Conservation (phyloP, 1,140 invertebrate species). For the Lordiphosa clarofinis region DNA sequence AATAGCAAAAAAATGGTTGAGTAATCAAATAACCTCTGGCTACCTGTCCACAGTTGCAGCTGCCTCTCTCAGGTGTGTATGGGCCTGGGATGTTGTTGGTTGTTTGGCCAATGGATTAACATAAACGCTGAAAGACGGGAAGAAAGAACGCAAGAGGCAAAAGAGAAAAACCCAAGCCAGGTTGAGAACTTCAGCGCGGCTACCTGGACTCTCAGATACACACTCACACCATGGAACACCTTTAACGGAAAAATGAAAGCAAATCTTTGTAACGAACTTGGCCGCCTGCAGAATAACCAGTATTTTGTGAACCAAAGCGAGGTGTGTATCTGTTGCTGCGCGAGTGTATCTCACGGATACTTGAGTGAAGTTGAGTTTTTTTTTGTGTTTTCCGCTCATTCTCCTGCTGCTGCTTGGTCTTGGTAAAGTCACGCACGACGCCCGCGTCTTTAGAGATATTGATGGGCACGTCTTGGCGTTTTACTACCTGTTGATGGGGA, state of each 20-base stretch:
- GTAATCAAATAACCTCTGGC: slow-evolving; percentile 74
- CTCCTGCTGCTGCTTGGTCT: not conserved
- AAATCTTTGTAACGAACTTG: slow-evolving; percentile 71
- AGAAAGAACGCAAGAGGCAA: slow-evolving; percentile 11
- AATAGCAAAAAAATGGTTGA: slow-evolving; percentile 61
- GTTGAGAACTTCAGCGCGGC: slow-evolving; percentile 28
- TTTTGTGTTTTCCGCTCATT: slow-evolving; percentile 8
- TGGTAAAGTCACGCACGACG: slow-evolving; percentile 39
- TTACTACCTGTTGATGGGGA: slow-evolving; percentile 77
- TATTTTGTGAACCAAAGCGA: slow-evolving; percentile 53
- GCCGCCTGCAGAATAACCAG: slow-evolving; percentile 60
- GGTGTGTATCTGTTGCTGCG: slow-evolving; percentile 59
- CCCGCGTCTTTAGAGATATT: slow-evolving; percentile 31
- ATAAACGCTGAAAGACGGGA: slow-evolving; percentile 31
- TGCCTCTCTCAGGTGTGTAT: slow-evolving; percentile 56
- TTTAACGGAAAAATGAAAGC: slow-evolving; percentile 76
- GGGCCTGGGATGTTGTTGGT: slow-evolving; percentile 35
- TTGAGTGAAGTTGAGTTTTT: slow-evolving; percentile 46
- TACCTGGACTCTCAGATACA: slow-evolving; percentile 47
- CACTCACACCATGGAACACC: slow-evolving; percentile 16
- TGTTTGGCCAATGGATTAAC: slow-evolving; percentile 64
- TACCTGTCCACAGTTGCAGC: slow-evolving; percentile 72
- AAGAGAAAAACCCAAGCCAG: slow-evolving; percentile 39
- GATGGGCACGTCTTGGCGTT: slow-evolving; percentile 67
- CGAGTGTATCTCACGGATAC: slow-evolving; percentile 20